Conservation (phyloP, 2,888 invertebrate genomes). For the Cephonodes hylas region DNA sequence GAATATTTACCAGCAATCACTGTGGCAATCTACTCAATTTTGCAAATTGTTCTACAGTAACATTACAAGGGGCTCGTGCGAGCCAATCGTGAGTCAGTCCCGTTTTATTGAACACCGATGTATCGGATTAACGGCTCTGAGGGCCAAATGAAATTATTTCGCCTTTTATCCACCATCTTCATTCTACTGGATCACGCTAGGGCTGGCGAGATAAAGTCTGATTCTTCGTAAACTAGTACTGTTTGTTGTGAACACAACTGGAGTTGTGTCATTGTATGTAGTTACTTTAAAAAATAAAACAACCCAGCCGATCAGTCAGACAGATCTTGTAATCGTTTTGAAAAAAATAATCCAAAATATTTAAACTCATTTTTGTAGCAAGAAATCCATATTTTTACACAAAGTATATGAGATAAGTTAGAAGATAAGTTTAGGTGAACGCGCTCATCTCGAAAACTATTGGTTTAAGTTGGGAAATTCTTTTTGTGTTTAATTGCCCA, state of each 20-base stretch:
- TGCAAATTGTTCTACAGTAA: conserved; percentile 5
- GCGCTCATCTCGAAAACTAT: too few relatives aligned
- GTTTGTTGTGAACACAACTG: conserved; percentile 14
- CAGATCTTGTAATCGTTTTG: not conserved
- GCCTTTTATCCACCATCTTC: conserved; percentile 22
- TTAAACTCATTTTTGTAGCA: too few relatives aligned
- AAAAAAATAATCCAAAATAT: too few relatives aligned
- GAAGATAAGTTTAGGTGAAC: too few relatives aligned
- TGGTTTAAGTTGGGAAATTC: too few relatives aligned
- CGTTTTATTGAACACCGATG: conserved; percentile 10
- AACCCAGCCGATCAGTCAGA: not conserved
- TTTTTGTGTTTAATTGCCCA: too few relatives aligned
- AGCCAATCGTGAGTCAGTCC: conserved; percentile 27
- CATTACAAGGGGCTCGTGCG: conserved; percentile 26
- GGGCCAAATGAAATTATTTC: conserved; percentile 63
- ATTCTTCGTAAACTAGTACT: not conserved
- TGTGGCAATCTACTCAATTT: conserved; percentile 1
- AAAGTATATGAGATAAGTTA: too few relatives aligned
- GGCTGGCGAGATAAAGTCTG: not conserved
- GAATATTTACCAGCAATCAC: conserved; percentile 2
- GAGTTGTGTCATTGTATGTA: not conserved
- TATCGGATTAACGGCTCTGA: conserved; percentile 41
- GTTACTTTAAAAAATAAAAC: not conserved
- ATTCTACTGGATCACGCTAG: conserved; percentile 14
- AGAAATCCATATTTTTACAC: too few relatives aligned